Evolutionary conservation across 2,113 vertebrate genomes (phyloP).

Genomic region (Triplophysa siluroides): DNA sequence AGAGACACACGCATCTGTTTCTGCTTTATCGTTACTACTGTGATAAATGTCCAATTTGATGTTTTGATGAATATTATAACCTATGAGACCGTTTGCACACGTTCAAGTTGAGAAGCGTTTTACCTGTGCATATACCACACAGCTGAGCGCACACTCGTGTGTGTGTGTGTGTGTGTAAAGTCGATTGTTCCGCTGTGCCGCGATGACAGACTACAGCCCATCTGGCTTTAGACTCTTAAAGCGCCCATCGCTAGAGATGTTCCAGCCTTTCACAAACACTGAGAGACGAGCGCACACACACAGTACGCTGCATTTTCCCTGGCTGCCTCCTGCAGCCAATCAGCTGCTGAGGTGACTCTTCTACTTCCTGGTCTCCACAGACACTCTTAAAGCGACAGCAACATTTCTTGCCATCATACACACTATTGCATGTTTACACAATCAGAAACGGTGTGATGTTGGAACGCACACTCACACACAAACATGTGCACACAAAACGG

Average conservation of each 20-base stretch:
- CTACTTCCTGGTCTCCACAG: conserved; percentile 64
- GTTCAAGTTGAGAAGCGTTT: background rate
- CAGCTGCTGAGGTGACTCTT: conserved; percentile 48
- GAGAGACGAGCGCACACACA: conserved; percentile 34
- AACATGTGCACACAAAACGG: conserved; percentile 15
- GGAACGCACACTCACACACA: conserved; percentile 29
- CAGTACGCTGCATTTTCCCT: conserved; percentile 56
- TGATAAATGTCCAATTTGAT: conserved; percentile 55
- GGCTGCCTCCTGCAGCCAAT: conserved; percentile 65
- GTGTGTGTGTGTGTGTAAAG: conserved; percentile 18
- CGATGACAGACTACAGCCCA: conserved; percentile 61
- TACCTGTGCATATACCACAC: conserved; percentile 28
- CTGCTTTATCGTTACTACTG: conserved; percentile 62
- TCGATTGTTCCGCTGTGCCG: conserved; percentile 28
- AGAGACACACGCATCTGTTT: conserved; percentile 57
- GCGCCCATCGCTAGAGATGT: conserved; percentile 51
- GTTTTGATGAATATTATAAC: conserved; percentile 54
- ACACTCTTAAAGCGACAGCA: conserved; percentile 70
- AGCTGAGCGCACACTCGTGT: background rate
- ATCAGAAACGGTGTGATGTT: conserved; percentile 1
- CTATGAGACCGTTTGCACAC: background rate
- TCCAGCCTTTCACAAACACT: conserved; percentile 38
- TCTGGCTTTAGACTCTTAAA: conserved; percentile 53
- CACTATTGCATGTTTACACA: background rate
- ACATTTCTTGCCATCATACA: conserved; percentile 33